These are phyloP conservation scores for Mystacides longicornis DNA, from an alignment of 2,888 invertebrate species.

Conservation along the genomic window DNA sequence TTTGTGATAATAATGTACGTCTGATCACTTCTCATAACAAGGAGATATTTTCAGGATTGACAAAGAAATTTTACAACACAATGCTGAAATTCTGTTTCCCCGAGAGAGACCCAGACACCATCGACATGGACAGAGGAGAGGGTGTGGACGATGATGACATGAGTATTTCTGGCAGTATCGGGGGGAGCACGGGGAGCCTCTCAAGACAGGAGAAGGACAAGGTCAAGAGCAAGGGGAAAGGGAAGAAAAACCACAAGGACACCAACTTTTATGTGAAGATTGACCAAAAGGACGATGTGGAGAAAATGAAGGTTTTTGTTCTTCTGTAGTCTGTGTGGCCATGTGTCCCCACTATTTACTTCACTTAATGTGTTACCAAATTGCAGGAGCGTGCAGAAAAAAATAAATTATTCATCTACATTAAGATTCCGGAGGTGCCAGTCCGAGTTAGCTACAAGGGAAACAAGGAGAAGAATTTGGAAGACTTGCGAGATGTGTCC, in stretches of 20 bases:
- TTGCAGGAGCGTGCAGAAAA: constrained; percentile 90
- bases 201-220: constrained; percentile 42
- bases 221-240: constrained; percentile 46
- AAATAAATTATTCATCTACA: constrained; percentile 97
- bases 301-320: constrained; percentile 97
- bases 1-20: too few relatives aligned
- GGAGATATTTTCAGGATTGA: constrained; percentile 53
- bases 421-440: constrained; percentile 96
- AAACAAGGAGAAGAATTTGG: constrained; percentile 96
- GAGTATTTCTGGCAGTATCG: constrained; percentile 34
- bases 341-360: too few relatives aligned
- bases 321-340: too few relatives aligned
- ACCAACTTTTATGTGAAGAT: constrained; percentile 87
- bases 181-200: constrained; percentile 35
- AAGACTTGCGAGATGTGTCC: constrained; percentile 90
- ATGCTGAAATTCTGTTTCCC: constrained; percentile 98
- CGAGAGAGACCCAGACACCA: constrained; percentile 80
- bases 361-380: too few relatives aligned
- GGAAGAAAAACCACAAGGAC: constrained; percentile 61
- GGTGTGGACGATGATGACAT: constrained; percentile 47
- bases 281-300: constrained; percentile 86
- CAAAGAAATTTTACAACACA: constrained; percentile 94
- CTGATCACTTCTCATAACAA: neutral
- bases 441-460: constrained; percentile 93
- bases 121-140: constrained; percentile 59